phyloP scores from a whole-genome alignment of 2,888 invertebrate genomes.

The Cephus rjabovi region DNA sequence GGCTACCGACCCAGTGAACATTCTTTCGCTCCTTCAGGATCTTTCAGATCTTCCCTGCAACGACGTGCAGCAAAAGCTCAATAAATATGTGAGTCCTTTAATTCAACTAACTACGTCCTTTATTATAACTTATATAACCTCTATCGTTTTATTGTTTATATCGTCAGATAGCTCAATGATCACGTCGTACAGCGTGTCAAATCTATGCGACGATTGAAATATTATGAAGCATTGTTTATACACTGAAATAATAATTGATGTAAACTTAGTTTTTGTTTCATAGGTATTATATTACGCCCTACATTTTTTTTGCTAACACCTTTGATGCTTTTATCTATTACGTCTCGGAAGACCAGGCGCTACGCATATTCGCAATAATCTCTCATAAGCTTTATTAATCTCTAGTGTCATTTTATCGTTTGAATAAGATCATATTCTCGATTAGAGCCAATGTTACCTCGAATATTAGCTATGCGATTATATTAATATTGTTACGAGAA shows the following conservation, averaged over 20 bases:
- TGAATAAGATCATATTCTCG: constrained; percentile 2
- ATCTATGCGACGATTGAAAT: not conserved
- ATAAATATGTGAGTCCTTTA: constrained; percentile 70
- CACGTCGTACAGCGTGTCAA: not conserved
- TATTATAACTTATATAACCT: constrained; percentile 8
- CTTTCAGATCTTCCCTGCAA: constrained; percentile 50
- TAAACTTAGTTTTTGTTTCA: not conserved
- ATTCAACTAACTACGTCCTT: not conserved
- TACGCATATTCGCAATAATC: not conserved
- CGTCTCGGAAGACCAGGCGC: not conserved
- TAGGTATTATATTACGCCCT: not conserved
- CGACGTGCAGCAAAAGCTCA: constrained; percentile 72
- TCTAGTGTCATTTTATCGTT: not conserved
- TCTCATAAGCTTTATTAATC: not conserved
- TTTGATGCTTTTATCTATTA: not conserved
- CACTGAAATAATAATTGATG: not conserved
- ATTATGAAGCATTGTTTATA: not conserved
- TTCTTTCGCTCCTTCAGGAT: constrained; percentile 48
- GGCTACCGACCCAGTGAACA: constrained; percentile 28
- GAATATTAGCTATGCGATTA: not conserved
- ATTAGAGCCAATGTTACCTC: not conserved
- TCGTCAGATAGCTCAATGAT: not conserved
- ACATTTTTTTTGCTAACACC: not conserved
- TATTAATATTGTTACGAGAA: not conserved
- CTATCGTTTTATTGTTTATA: constrained; percentile 2